These are phyloP conservation scores for Bombus waltoni DNA, from an alignment of 1,140 invertebrate species.

Conservation along the genomic window DNA sequence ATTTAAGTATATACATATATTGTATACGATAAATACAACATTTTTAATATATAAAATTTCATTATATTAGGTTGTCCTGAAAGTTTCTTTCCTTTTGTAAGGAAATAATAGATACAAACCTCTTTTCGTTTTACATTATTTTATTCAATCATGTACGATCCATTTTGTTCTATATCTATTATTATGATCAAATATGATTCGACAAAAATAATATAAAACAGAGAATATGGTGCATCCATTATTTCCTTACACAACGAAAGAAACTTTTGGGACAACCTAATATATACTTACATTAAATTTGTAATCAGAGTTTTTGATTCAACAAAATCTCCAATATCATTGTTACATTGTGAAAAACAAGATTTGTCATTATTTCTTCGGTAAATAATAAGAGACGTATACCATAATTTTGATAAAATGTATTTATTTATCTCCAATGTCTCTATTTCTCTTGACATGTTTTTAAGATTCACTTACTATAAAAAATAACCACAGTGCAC, in stretches of 20 bases:
- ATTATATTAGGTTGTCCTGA: neutral
- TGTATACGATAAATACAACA: neutral
- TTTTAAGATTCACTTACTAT: slow-evolving; percentile 9
- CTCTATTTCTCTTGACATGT: slow-evolving; percentile 41
- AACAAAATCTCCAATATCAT: slow-evolving; percentile 28
- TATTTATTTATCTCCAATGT: slow-evolving; percentile 53
- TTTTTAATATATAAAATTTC: neutral
- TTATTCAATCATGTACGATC: too few species aligned
- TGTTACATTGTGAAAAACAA: slow-evolving; percentile 3
- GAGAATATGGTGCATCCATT: too few species aligned
- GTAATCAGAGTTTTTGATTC: slow-evolving; percentile 38
- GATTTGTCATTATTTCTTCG: slow-evolving; percentile 13
- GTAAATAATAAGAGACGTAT: slow-evolving; percentile 53
- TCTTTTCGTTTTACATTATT: too few species aligned
- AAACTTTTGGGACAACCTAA: too few species aligned
- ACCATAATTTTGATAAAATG: slow-evolving; percentile 59
- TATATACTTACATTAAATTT: slow-evolving; percentile 47
- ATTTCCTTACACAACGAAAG: too few species aligned
- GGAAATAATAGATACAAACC: too few species aligned
- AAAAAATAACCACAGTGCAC: neutral
- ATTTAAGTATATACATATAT: neutral
- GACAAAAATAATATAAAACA: too few species aligned
- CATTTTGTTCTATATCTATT: too few species aligned
- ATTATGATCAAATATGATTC: too few species aligned
- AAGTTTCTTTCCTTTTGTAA: too few species aligned